Evolutionary conservation across 2,113 vertebrate genomes (phyloP), one percentile per base, ranked within the genome.

Genomic region (Notiomystis cincta): DNA sequence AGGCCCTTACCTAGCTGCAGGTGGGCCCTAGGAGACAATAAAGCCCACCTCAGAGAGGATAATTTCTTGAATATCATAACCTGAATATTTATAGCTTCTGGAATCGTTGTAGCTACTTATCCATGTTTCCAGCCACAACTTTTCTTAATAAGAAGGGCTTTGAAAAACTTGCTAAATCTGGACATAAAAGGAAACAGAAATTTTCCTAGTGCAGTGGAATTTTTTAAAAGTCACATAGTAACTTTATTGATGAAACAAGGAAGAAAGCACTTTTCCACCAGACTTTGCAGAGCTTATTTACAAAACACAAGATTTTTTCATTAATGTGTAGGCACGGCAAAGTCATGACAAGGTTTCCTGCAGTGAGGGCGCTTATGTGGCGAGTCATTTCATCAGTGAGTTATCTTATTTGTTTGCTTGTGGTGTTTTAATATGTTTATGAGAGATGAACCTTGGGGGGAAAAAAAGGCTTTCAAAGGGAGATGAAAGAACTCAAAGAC

Each of bases 71-170:
- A 95, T 97, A 97, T 96, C 93, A 96, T 97, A 96, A 97, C 89
- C 81, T 91, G 94, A 97, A 97, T 98, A 98, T 98, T 98, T 98
- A 98, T 96, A 97, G 96, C 87, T 98, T 97, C 96, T 98, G 97
- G 96, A 98, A 98, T 95, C 97, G 78, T 95, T 97, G 96, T 97
- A 98, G 91, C 96, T 98, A 98, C 97, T 98, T 98, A 98, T 97
- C 97, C 97, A 94, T 96, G 97, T 98, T 98, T 97, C 97, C 98
- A 98, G 97, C 96, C 97, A 93, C 97, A 96, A 97, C 96, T 97
- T 98, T 98, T 97, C 98, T 97, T 97, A 98, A 98, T 98, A 98
- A 98, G 98, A 98, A 98, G 97, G 96, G 97, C 97, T 98, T 98
- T 98, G 98, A 98, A 98, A 98, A 97, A 96, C 97, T 97, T 98